Evolutionary conservation across 2,888 invertebrate genomes (phyloP), one percentile per base, ranked within the genome.

Genomic region (Cephus pygmeus): DNA sequence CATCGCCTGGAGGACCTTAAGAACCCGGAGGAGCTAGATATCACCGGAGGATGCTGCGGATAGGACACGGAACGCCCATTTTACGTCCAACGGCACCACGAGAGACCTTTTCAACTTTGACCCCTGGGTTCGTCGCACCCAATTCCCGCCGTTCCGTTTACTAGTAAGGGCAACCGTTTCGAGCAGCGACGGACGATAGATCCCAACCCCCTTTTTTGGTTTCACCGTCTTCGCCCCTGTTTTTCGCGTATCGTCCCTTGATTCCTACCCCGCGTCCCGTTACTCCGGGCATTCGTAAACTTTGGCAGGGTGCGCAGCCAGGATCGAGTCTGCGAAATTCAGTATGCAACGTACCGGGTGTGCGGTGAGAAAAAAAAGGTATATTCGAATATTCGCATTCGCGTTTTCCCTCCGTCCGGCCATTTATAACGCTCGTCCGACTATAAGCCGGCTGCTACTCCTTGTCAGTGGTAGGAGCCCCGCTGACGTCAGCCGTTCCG

Each of bases 391-490:
- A 56, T n/a, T 74, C 68, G 12, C 12, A 4, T 73, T 34, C 35
- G 9, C 9, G 74, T 15, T 74, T 74, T 30, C 6, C 35, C 74
- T 23, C 9, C 15, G 35, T 23, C 34, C n/a, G 34, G 9, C 35
- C 31, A 11, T 75, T 75, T 75, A 1, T 69, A 30, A 30, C 34
- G 69, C 74, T 77, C 34, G 76, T 56, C 79, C 74, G 80, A 77
- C 76, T 36, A 33, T 11, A 33, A 81, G 75, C 79, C 69, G 82
- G 77, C 76, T 79, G 76, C 40, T 75, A 85, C 82, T 78, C 83
- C 87, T 87, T 31, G 81, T 79, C 80, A 87, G 86, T 86, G 81
- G 86, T 79, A 81, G 69, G 71, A 80, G 75, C 75, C 74, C 74
- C 34, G 36, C 74, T 74, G 23, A n/a, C 74, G 74, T 74, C 74